Base-by-base conservation (phyloP, 2,797 vertebrate species). In the Euthynnus affinis region DNA sequence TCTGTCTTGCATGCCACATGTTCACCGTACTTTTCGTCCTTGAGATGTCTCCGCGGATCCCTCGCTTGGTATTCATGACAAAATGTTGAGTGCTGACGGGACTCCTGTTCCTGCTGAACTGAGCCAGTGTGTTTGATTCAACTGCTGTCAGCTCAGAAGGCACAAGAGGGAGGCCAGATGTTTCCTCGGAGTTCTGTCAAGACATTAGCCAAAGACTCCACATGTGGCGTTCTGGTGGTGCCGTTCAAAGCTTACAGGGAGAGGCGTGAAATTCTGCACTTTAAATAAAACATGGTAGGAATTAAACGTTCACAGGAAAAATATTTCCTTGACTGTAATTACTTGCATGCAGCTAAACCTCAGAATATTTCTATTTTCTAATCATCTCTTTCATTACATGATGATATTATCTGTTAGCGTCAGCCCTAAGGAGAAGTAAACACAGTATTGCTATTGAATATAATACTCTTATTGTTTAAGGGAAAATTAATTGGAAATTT, bases 31-130 rank as follows among this genome's bases (percentile, higher is more conserved):
- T 61, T 46, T 56, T 55, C 6, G 27, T 37, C n/a, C 17, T 14
- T 1, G 1, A 27, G 48, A 20, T 9, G 2, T 44, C 32, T 55
- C 23, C 49, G 25, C 40, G 14, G 48, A 37, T 71, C 5, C 15
- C 58, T 23, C 2, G 6, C 60, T 66, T 10, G 7, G 1, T 96
- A 95, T 97, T 95, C 94, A 94, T 96, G 96, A 96, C 96, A 94
- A 95, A 96, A 95, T 96, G 96, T 20, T 96, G 96, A 94, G 94
- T 94, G 96, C 96, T 90, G 97, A 96, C 96, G 90, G 90, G 94
- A 97, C 97, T 97, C 97, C 96, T 97, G 97, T 97, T 98, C 96
- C 97, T 97, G 97, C 97, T 98, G 97, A 97, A 97, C 97, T 98
- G 97, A 98, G 96, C 97, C 97, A 97, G 97, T 96, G 89, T 53